Base-by-base conservation (phyloP, 2,797 vertebrate species). In the Neostethus bicornis region DNA sequence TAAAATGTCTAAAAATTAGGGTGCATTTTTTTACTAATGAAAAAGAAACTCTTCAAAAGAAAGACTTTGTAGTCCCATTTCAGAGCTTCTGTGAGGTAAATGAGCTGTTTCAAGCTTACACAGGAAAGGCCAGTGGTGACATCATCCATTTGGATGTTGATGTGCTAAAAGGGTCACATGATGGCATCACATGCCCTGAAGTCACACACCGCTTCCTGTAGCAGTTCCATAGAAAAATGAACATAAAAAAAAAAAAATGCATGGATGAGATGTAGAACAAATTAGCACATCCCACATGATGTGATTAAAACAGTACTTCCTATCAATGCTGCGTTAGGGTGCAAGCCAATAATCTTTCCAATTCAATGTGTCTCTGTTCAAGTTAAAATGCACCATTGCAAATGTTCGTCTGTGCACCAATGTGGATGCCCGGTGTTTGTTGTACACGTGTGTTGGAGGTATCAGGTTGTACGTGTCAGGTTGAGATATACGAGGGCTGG, bases 381-480 rank as follows among this genome's bases (percentile, higher is more conserved):
- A 61, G 42, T 42, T 38, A 56, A 37, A 55, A 42, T 66, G 46
- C 38, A 51, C 56, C 51, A n/a, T 26, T 49, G 34, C 56, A 48
- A 43, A 21, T 43, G 39, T 31, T 14, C 19, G 26, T 44, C 34
- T 72, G 66, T 79, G 46, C 42, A 16, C 63, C 45, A 51, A 61
- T 69, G 39, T 55, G 54, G 51, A 48, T 61, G 45, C 58, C 62
- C 58, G 29, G 29, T 35, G 23, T 75, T 68, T 53, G 61, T 68
- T 62, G 61, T 75, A 60, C 63, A 73, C 59, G 57, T 69, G 73
- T 77, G 75, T 86, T 83, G 59, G 70, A 84, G 74, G 72, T 66
- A 79, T 65, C 76, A 77, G 70, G 74, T 80, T 87, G 86, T 83
- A 78, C 21, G 78, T 87, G 85, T 86, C 84, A 86, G 65, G 74